Base-by-base conservation (phyloP, 2,888 invertebrate genomes). In the Dusona sp. region DNA sequence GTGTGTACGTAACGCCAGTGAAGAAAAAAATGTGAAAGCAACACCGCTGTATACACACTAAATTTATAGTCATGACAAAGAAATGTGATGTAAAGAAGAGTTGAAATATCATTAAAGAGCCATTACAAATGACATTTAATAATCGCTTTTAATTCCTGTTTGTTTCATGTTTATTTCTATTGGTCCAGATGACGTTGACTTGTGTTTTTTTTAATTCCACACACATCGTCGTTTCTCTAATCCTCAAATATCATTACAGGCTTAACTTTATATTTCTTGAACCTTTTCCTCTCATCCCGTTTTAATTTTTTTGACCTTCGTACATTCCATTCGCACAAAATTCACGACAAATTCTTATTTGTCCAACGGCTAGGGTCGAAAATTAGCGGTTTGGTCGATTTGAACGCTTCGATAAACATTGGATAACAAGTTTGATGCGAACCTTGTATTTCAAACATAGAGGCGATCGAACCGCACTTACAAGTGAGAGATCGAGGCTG, bases 21-120 rank as follows among this genome's bases (percentile, higher is more conserved):
- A 65, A 64, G 25, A 51, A 78, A 25, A n/a, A 68, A 25, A 29
- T 42, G 54, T 22, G 33, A 22, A 36, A 33, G 65, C n/a, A 70
- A 54, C 54, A 25, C 54, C 57, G 70, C 13, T 25, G 42, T 42
- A 13, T 36, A 48, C 54, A 54, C 42, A 61, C 70, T 29, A 61
- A 45, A 45, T 79, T 70, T 79, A 79, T 61, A 70, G 57, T 79
- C 57, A 70, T 72, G 57, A 79, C 48, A 36, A 67, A 70, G 67
- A 68, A 79, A 68, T 68, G 79, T 79, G 79, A 79, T 79, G 79
- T 79, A 79, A 79, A 42, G 42, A 68, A 45, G 22, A 70, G 45
- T 54, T 54, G 54, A 67, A 79, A 61, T 45, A 38, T 70, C 38
- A 70, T 79, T 79, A 61, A 70, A 61, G 22, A 29, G 45, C 61